Conservation (phyloP, 2,113 vertebrate species). For the Oryzias woworae region DNA sequence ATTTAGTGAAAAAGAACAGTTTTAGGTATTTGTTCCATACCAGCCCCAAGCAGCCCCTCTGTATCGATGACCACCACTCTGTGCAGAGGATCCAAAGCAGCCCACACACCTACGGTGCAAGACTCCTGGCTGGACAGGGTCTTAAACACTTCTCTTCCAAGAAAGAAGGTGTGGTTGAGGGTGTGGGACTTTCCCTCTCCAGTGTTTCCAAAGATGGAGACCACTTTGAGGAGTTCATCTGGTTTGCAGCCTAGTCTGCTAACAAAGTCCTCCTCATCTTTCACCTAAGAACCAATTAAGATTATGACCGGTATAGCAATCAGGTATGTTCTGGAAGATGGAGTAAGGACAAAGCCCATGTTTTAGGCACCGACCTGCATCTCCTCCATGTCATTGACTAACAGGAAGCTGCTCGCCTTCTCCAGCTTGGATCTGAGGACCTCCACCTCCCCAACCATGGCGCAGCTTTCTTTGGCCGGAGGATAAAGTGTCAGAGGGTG, state of each 20-base stretch:
- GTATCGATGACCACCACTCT: slow-evolving; percentile 93
- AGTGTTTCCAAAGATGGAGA: slow-evolving; percentile 98
- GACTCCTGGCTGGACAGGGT: slow-evolving; percentile 97
- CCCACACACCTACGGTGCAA: slow-evolving; percentile 97
- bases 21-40: slow-evolving; percentile 27
- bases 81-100: slow-evolving; percentile 91
- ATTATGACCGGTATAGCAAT: neutral
- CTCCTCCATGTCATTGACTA: slow-evolving; percentile 95
- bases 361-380: slow-evolving; percentile 82
- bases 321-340: neutral
- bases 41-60: slow-evolving; percentile 92
- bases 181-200: slow-evolving; percentile 99
- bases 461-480: slow-evolving; percentile 61
- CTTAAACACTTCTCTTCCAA: slow-evolving; percentile 95
- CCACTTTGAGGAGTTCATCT: slow-evolving; percentile 95
- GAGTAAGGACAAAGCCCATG: neutral
- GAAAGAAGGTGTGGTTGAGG: slow-evolving; percentile 97
- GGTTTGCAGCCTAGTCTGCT: slow-evolving; percentile 85
- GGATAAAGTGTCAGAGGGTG: slow-evolving; percentile 83
- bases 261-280: slow-evolving; percentile 91
- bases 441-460: slow-evolving; percentile 76
- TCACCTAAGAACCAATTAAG: slow-evolving; percentile 79
- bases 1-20: too few species aligned
- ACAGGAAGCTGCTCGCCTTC: slow-evolving; percentile 90
- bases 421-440: slow-evolving; percentile 85